Base-by-base conservation (phyloP, 2,888 invertebrate genomes). In the Chrysodeixis includens region DNA sequence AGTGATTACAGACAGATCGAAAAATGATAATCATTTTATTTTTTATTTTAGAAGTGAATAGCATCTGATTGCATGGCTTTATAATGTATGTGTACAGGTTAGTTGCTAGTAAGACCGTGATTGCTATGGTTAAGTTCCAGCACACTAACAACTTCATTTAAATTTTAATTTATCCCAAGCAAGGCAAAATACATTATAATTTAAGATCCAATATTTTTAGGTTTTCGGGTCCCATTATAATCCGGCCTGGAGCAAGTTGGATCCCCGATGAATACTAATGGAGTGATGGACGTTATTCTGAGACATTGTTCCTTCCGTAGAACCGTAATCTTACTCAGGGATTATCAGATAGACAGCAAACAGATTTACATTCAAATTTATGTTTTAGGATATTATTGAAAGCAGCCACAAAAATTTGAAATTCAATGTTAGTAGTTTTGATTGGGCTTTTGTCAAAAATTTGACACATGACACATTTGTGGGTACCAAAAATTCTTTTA, bases 201-300 rank as follows among this genome's bases (percentile, higher is more conserved):
- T n/a, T 40, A n/a, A 40, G 40, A 40, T 40, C 40, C n/a, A n/a
- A 40, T 40, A 40, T 40, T 40, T 40, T 40, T 40, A n/a, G 40
- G n/a, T 40, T 40, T 40, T 40, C n/a, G 40, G 5, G 4, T 1
- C 20, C 46, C 20, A 1, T 49, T 49, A 46, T 49, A 49, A 49
- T 49, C 46, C 12, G 20, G 40, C 40, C 46, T 4, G 10, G 18
- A 49, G 46, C 46, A 49, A 49, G 46, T 49, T 49, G 46, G 46
- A 49, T 49, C 46, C 46, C 20, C 46, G 20, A 20, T 20, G 46
- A 49, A 49, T 49, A 49, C 46, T 49, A 49, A 49, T 49, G 10
- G 18, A 49, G 20, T 20, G 18, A 49, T 20, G 46, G 46, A 18
- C 46, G 46, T 18, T 20, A 49, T 49, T 49, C 20, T 20, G 20